Conservation (phyloP, 1,140 invertebrate genomes). For the Neodiprion lecontei region DNA sequence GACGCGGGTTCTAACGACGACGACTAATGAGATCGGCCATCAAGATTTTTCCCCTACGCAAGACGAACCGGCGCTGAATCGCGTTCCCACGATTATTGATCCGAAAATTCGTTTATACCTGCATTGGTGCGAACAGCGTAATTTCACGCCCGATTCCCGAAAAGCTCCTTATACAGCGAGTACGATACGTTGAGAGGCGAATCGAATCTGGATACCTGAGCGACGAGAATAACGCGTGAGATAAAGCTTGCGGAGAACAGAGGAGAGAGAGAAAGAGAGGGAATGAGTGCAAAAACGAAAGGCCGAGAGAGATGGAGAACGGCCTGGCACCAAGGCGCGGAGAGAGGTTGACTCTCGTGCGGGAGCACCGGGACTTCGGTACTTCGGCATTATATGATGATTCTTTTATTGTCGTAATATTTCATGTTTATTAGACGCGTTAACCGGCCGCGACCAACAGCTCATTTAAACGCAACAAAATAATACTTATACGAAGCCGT, state of each 20-base stretch:
- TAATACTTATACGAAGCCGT: neutral
- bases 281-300: neutral
- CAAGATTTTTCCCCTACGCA: neutral
- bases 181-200: too few relatives aligned
- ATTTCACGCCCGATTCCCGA: too few relatives aligned
- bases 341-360: neutral
- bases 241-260: conserved; percentile 1
- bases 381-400: conserved; percentile 29
- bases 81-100: too few relatives aligned
- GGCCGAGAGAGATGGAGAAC: conserved; percentile 5
- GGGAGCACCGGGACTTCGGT: neutral
- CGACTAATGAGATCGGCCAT: neutral
- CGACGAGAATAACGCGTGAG: neutral
- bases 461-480: conserved; percentile 13
- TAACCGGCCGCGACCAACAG: conserved; percentile 8
- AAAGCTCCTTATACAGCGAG: too few relatives aligned
- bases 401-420: conserved; percentile 39
- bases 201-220: too few relatives aligned
- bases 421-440: conserved; percentile 41
- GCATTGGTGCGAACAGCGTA: too few relatives aligned
- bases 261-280: neutral
- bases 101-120: too few relatives aligned
- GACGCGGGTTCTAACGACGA: neutral
- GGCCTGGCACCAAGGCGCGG: neutral
- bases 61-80: too few relatives aligned